Evolutionary conservation across 2,113 vertebrate species (phyloP).

Genomic region (Cyrtonyx montezumae): DNA sequence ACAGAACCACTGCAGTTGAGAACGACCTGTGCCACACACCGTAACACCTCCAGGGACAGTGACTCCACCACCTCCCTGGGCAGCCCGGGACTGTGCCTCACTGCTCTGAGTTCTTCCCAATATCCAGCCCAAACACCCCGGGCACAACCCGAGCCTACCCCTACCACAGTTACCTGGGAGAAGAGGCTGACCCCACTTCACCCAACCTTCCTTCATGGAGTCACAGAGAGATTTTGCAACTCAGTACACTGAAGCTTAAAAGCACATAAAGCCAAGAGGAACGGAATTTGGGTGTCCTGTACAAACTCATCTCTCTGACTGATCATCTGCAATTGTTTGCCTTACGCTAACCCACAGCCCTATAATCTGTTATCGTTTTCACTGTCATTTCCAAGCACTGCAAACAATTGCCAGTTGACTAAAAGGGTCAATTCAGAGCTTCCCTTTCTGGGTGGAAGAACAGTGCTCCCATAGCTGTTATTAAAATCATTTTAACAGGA

Average conservation of each 20-base stretch:
- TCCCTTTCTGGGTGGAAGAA: neutral
- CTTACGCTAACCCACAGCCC: neutral
- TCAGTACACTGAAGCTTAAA: neutral
- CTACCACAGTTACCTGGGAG: too few relatives aligned
- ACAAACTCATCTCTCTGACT: neutral
- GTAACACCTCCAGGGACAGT: too few relatives aligned
- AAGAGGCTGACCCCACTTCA: too few relatives aligned
- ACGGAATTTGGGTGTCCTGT: neutral
- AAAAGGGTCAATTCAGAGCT: neutral
- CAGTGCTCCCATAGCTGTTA: neutral
- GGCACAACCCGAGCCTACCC: too few relatives aligned
- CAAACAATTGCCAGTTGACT: neutral
- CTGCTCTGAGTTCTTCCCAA: too few relatives aligned
- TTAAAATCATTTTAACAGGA: slow-evolving; percentile 38
- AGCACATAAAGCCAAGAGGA: neutral
- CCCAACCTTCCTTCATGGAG: too few relatives aligned
- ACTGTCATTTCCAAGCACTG: neutral
- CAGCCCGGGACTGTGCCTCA: too few relatives aligned
- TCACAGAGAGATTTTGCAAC: neutral
- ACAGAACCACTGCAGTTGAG: too few relatives aligned
- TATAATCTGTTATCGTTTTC: neutral
- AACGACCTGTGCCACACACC: too few relatives aligned
- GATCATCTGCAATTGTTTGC: neutral
- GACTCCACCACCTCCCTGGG: too few relatives aligned
- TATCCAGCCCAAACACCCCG: too few relatives aligned